Evolutionary conservation across 2,888 invertebrate species (phyloP).

Genomic region (Dione juno): DNA sequence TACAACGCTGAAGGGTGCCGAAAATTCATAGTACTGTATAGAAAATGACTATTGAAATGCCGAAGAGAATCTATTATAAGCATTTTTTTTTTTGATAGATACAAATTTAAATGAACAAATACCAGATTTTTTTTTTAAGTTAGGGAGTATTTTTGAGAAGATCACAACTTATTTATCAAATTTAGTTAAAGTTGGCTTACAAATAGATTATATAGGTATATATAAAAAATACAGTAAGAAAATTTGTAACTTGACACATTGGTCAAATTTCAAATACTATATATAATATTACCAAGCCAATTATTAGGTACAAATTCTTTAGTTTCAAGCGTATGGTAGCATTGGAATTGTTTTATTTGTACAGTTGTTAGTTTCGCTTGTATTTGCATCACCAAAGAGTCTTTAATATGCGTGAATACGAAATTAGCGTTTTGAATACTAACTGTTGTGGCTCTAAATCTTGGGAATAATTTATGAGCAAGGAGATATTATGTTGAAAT

Average conservation of each 20-base stretch:
- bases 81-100: no score
- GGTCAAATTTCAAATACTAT: no score
- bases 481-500: not conserved
- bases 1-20: not conserved
- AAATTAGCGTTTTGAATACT: not conserved
- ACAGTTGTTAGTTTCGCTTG: constrained; percentile 7
- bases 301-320: no score
- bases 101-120: no score
- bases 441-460: not conserved
- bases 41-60: not conserved
- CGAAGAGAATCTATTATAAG: not conserved
- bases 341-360: not conserved
- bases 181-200: no score
- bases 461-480: not conserved
- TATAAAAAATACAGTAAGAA: no score
- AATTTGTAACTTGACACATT: no score
- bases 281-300: no score
- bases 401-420: not conserved
- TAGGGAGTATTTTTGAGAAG: no score
- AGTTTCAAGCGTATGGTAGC: not conserved
- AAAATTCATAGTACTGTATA: not conserved
- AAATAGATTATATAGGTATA: no score
- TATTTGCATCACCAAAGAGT: constrained; percentile 1
- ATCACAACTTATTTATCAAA: no score
- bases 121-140: no score